Base-by-base conservation (phyloP, 2,888 invertebrate genomes). In the Acronicta aceris region DNA sequence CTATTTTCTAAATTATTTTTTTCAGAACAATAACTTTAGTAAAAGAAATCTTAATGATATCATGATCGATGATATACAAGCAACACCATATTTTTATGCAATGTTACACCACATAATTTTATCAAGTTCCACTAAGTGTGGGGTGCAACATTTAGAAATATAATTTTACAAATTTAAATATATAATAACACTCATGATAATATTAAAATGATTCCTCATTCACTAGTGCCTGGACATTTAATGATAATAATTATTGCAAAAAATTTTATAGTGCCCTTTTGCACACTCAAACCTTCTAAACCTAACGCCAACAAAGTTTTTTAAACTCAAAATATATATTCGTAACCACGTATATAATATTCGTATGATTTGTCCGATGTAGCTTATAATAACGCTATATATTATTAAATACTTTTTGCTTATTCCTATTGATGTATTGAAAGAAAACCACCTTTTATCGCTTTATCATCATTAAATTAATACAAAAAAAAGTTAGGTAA, bases 91-190 rank as follows among this genome's bases (percentile, higher is more conserved):
- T 4, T 21, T 21, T 21, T 21, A 5, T 33, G 12, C 10, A 33
- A 33, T 10, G 33, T 33, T 12, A 33, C 12, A 33, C 12, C 33
- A 12, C 12, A 33, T 12, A 12, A 33, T 10, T 33, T 10, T n/a
- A n/a, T n/a, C 12, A 30, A 46, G 59, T 42, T 40, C 51, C 61
- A 74, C 76, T 33, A 50, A 59, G 10, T 50, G 65, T 68, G 74
- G 56, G 25, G 59, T 55, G 49, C 57, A 47, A 72, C 46, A 53
- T 48, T 71, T 56, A 68, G 43, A 55, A 55, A 51, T 53, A 67
- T 27, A 56, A 48, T 9, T 45, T 54, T 27, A 50, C 45, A 45
- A 46, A 58, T 45, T 21, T 33, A 33, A 33, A 33, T 1, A 33
- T 33, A 33, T 12, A n/a, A n/a, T n/a, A 38, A 65, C 51, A 67